phyloP scores from a whole-genome alignment of 2,113 vertebrate species.

The Myrmophylax atrothorax region DNA sequence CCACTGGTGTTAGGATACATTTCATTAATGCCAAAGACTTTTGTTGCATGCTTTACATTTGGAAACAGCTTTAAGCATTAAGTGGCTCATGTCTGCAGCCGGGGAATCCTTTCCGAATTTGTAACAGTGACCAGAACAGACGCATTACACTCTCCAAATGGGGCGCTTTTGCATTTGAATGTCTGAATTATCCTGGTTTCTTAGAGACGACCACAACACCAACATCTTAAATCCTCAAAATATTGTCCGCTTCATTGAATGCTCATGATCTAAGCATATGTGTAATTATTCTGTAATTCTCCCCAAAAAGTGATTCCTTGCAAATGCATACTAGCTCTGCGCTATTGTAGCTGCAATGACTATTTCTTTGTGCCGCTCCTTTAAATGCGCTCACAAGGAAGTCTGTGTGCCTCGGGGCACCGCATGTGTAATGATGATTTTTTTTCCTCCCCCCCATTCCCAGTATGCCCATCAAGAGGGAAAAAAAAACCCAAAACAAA shows the following conservation, averaged over 20 bases:
- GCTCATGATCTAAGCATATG: conserved; percentile 90
- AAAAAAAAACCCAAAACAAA: neutral
- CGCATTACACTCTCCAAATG: conserved; percentile 88
- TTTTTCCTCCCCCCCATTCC: neutral
- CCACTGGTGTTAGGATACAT: conserved; percentile 62
- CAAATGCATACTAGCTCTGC: conserved; percentile 81
- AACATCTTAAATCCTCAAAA: conserved; percentile 96
- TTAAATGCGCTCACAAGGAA: conserved; percentile 82
- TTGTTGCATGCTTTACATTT: conserved; percentile 86
- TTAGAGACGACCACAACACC: conserved; percentile 86
- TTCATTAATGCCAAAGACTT: conserved; percentile 82
- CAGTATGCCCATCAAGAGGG: neutral
- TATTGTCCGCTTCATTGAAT: conserved; percentile 91
- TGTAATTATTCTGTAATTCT: conserved; percentile 94
- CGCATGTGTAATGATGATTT: conserved; percentile 77
- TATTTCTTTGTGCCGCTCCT: conserved; percentile 86
- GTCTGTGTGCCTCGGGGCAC: conserved; percentile 77
- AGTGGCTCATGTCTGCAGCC: conserved; percentile 84
- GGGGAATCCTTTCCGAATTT: conserved; percentile 85
- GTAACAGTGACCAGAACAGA: conserved; percentile 87
- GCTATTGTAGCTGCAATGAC: conserved; percentile 85
- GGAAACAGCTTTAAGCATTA: conserved; percentile 90
- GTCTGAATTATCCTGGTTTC: conserved; percentile 87
- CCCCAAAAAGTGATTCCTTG: conserved; percentile 89
- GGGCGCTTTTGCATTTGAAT: conserved; percentile 91